Evolutionary conservation across 1,140 invertebrate genomes (phyloP), one percentile per base, ranked within the genome.

Genomic region (Lycorma delicatula): DNA sequence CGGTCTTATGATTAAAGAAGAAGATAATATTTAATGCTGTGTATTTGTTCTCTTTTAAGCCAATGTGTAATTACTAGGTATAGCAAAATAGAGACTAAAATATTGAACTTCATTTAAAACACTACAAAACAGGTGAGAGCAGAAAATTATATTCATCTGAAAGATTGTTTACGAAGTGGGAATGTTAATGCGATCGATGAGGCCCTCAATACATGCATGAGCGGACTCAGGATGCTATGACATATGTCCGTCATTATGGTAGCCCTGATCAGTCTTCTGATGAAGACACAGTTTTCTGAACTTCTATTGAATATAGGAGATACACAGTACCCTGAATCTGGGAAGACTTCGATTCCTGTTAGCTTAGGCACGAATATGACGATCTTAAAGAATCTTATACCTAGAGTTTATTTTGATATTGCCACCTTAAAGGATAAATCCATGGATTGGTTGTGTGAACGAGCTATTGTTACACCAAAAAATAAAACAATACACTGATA

Each of bases 51-150:
- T 4, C 64, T 70, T 46, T 65, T 67, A 62, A 67, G 72, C 56
- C 70, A 75, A 62, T 74, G 63, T 62, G 53, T 67, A 29, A 73
- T 75, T 46, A 72, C 69, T 62, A 72, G 70, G 67, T 75, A 67
- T 67, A 70, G 63, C 1, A 72, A 72, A 63, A 66, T 77, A 51
- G 74, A 77, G 67, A 71, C 59, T 48, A 70, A 74, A 63, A 59
- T 72, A 47, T 60, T 73, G 9, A 59, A 64, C 18, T 77, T 62
- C 56, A 70, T 75, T 20, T 25, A 67, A 51, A 52, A 60, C 3
- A 66, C 68, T 62, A 63, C 67, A 64, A 28, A 63, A 54, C 62
- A 63, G 44, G 51, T 66, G 26, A 50, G 61, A 46, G 20, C 51
- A 11, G 64, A 67, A 36, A 26, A 68, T 9, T 67, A 67, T 25